phyloP scores from a whole-genome alignment of 2,888 invertebrate genomes.

The Rhopalosiphum nymphaeae region DNA sequence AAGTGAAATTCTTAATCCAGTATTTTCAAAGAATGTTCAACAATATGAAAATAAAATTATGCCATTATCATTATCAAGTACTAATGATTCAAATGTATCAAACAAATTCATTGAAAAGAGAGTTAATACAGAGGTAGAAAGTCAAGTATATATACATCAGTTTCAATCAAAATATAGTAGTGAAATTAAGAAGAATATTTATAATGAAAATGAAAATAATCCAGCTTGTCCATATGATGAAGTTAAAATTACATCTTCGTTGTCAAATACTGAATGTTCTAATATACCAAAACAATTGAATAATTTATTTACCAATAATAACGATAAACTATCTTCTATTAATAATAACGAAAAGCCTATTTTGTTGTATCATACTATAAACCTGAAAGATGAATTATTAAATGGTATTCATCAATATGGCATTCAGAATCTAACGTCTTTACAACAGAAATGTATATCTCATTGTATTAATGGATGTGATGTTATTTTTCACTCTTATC shows the following conservation, averaged over 20 bases:
- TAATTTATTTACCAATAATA: not conserved
- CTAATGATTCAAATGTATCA: not conserved
- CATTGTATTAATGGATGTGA: slow-evolving; percentile 39
- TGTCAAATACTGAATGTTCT: not conserved
- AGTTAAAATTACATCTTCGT: not conserved
- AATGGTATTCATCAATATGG: slow-evolving; percentile 51
- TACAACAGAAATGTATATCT: slow-evolving; percentile 7
- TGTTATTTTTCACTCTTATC: slow-evolving; percentile 49
- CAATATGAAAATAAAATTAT: not conserved
- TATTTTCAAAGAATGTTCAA: not conserved
- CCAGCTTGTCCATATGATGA: not conserved
- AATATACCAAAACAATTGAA: not conserved
- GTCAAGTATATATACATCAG: not conserved
- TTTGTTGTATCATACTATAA: not conserved
- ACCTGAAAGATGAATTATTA: slow-evolving; percentile 29
- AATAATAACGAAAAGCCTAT: not conserved
- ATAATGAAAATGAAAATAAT: slow-evolving; percentile 8
- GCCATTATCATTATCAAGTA: not conserved
- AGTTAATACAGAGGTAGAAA: not conserved
- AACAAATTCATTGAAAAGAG: not conserved
- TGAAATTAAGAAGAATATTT: not conserved
- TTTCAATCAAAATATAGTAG: not conserved
- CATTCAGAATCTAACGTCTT: not conserved
- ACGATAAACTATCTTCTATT: not conserved
- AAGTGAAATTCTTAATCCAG: not conserved